These are phyloP conservation scores for Polydrusus pterygomalis DNA, from an alignment of 2,888 invertebrate genomes.

Conservation along the genomic window DNA sequence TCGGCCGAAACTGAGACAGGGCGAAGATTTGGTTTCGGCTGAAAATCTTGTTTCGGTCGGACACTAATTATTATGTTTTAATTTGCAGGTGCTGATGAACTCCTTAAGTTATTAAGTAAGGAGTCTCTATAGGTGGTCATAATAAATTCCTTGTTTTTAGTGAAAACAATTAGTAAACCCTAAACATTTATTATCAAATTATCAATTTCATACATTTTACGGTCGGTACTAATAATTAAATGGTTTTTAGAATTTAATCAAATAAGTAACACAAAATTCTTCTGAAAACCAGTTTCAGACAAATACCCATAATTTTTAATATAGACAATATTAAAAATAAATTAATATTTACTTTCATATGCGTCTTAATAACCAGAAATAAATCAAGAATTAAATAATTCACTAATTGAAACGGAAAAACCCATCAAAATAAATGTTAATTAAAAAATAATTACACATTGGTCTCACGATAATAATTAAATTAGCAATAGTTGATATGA, in stretches of 20 bases:
- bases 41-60: no score
- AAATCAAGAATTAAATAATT: constrained; percentile 39
- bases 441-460: constrained; percentile 39
- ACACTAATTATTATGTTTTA: no score
- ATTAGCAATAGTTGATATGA: constrained; percentile 35
- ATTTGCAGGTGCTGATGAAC: no score
- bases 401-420: constrained; percentile 45
- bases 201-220: no score
- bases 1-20: no score
- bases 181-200: not conserved
- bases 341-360: constrained; percentile 1
- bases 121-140: no score
- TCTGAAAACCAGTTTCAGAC: not conserved
- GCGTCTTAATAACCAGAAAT: constrained; percentile 1
- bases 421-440: constrained; percentile 39
- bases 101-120: no score
- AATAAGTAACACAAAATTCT: not conserved
- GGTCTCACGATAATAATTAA: constrained; percentile 21
- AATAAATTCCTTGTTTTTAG: no score
- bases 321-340: constrained; percentile 5
- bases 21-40: no score
- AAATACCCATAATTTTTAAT: constrained; percentile 6
- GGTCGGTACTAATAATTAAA: not conserved
- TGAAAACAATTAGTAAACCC: not conserved
- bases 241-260: not conserved